Conservation (phyloP, 2,888 invertebrate genomes). For the Agonopterix alstromeriana region DNA sequence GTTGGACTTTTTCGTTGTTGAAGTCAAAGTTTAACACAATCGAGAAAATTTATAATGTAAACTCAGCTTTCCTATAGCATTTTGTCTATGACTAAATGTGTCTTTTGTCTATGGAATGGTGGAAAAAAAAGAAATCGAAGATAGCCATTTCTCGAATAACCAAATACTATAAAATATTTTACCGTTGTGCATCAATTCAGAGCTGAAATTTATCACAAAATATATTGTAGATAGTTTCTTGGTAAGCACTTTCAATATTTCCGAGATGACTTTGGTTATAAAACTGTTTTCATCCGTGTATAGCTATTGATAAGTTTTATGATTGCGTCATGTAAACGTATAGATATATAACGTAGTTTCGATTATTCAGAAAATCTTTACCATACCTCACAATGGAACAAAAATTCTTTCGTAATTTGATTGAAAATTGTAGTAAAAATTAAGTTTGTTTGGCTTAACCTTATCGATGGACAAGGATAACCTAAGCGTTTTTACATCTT, state of each 20-base stretch:
- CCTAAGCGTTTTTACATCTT: constrained; percentile 49
- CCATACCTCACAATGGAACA: constrained; percentile 10
- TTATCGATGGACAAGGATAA: constrained; percentile 65
- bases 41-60: too few relatives aligned
- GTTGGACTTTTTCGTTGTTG: too few relatives aligned
- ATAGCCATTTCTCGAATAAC: constrained; percentile 59
- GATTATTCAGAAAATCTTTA: constrained; percentile 23
- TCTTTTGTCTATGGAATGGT: neutral
- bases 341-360: constrained; percentile 39
- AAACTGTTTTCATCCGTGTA: constrained; percentile 62
- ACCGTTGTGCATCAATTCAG: constrained; percentile 6
- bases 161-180: constrained; percentile 28
- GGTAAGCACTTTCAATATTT: constrained; percentile 34
- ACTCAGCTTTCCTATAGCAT: neutral
- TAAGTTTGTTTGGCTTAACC: constrained; percentile 43
- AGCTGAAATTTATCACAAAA: constrained; percentile 12
- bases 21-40: too few relatives aligned
- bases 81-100: neutral
- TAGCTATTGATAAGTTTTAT: constrained; percentile 54
- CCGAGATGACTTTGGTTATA: constrained; percentile 51
- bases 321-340: constrained; percentile 73
- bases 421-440: constrained; percentile 8
- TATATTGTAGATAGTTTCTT: constrained; percentile 18
- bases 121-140: constrained; percentile 35
- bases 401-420: constrained; percentile 6